Conservation (phyloP, 2,888 invertebrate species). For the Eristalis tenax region DNA sequence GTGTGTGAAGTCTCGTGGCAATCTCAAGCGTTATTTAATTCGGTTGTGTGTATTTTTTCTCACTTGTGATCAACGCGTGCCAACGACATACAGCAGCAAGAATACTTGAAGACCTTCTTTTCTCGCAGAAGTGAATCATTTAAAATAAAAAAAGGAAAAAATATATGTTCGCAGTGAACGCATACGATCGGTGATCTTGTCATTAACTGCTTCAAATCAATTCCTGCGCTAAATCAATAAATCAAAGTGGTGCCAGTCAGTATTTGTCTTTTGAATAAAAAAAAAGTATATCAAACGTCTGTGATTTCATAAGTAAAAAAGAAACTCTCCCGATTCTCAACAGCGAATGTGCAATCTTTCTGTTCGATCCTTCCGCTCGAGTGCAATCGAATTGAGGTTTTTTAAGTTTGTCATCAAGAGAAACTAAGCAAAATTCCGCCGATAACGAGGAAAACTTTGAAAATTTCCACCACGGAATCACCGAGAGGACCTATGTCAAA, state of each 20-base stretch:
- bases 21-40: conserved; percentile 18
- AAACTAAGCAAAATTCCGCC: conserved; percentile 77
- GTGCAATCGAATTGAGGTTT: conserved; percentile 49
- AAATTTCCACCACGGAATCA: conserved; percentile 78
- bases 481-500: conserved; percentile 80
- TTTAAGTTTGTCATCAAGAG: conserved; percentile 51
- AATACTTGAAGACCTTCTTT: neutral
- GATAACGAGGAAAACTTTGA: conserved; percentile 75
- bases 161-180: neutral
- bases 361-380: conserved; percentile 50
- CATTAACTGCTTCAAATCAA: neutral
- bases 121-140: conserved; percentile 26
- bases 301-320: neutral
- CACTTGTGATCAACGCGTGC: conserved; percentile 19
- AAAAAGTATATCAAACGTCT: conserved; percentile 30
- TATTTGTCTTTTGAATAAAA: neutral
- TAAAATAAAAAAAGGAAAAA: neutral
- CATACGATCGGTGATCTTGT: neutral
- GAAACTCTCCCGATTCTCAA: conserved; percentile 18
- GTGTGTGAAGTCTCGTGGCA: conserved; percentile 49
- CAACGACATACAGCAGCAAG: neutral
- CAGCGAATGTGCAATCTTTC: conserved; percentile 73
- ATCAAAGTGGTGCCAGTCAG: neutral
- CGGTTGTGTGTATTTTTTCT: neutral
- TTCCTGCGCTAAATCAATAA: neutral